phyloP scores from a whole-genome alignment of 2,888 invertebrate species.

The Spialia ferax region DNA sequence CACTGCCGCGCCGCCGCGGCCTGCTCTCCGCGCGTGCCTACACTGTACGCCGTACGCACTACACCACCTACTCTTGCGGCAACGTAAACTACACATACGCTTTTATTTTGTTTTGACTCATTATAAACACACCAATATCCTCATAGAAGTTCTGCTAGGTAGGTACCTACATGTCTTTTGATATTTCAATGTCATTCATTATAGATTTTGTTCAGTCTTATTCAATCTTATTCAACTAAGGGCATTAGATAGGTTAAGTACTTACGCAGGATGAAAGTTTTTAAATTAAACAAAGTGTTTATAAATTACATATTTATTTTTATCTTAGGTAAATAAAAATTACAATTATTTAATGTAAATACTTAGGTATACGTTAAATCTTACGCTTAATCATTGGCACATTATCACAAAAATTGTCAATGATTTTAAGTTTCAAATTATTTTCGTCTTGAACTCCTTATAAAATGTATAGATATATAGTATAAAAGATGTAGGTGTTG shows the following conservation, averaged over 20 bases:
- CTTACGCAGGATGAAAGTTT: not conserved
- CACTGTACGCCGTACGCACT: conserved; percentile 38
- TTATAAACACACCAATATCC: too few relatives aligned
- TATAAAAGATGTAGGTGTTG: too few relatives aligned
- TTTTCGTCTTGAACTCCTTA: not conserved
- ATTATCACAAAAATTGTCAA: conserved; percentile 85
- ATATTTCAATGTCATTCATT: too few relatives aligned
- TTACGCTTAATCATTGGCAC: conserved; percentile 85
- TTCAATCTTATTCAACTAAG: not conserved
- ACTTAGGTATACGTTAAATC: conserved; percentile 52
- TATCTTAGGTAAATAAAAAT: conserved; percentile 1
- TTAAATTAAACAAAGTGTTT: conserved; percentile 14
- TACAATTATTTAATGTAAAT: not conserved
- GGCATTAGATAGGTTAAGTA: not conserved
- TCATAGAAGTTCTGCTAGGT: too few relatives aligned
- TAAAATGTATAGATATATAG: not conserved
- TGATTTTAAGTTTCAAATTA: conserved; percentile 58
- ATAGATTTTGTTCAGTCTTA: too few relatives aligned
- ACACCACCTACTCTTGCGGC: conserved; percentile 64
- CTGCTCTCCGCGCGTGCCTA: conserved; percentile 44
- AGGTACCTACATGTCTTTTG: too few relatives aligned
- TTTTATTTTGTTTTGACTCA: conserved; percentile 71
- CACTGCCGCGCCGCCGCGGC: conserved; percentile 53
- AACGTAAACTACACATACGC: conserved; percentile 70
- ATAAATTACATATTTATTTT: conserved; percentile 17